A percentile compares a stretch with the other conserved stretches of the same genome.
Evolutionary conservation across 2,888 invertebrate genomes (phyloP).

Genomic region (Leptinotarsa haldemani): DNA sequence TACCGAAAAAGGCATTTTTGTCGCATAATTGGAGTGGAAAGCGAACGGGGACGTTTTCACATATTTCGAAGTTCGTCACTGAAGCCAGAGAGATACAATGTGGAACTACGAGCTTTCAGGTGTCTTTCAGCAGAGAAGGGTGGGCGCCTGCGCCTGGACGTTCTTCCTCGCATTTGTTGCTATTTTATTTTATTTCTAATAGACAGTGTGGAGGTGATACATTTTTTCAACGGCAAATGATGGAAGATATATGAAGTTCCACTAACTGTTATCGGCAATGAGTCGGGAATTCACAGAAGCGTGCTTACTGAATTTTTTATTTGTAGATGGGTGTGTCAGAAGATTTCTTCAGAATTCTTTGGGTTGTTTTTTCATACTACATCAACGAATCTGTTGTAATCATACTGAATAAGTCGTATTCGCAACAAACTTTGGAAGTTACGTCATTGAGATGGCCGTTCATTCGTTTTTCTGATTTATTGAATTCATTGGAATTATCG

Average conservation of each 20-base stretch:
- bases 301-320: background rate
- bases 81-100: constrained; percentile 28
- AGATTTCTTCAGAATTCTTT: background rate
- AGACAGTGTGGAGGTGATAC: constrained; percentile 12
- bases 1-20: constrained; percentile 27
- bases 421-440: background rate
- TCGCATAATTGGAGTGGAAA: constrained; percentile 31
- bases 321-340: constrained; percentile 10
- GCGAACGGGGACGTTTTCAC: constrained; percentile 18
- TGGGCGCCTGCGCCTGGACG: constrained; percentile 28
- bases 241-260: constrained; percentile 1
- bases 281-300: background rate
- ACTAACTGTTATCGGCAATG: background rate
- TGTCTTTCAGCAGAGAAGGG: constrained; percentile 30
- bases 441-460: background rate
- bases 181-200: constrained; percentile 29
- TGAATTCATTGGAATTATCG: no score
- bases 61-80: constrained; percentile 19
- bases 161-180: constrained; percentile 31
- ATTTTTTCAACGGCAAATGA: constrained; percentile 4
- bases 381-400: background rate
- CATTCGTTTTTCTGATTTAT: no score
- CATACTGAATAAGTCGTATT: background rate
- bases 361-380: background rate
- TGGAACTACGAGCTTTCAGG: constrained; percentile 36